Evolutionary conservation across 2,113 vertebrate species (phyloP).

Genomic region (Sceloporus tristichus): DNA sequence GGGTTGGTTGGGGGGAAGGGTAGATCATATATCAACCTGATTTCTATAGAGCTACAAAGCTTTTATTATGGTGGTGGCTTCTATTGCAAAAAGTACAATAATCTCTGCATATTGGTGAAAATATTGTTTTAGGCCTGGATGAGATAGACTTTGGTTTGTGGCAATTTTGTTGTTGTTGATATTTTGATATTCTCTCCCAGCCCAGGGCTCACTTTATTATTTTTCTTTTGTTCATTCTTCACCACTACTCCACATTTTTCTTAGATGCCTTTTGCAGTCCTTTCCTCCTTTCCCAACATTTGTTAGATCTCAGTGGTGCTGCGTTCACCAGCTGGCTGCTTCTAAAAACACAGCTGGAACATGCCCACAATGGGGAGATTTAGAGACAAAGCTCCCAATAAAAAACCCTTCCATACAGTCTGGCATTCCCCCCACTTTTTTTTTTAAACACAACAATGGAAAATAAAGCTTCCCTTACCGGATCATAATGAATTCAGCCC

Average conservation of each 20-base stretch:
- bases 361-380: neutral
- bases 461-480: slow-evolving; percentile 61
- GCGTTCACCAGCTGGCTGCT: neutral
- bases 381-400: slow-evolving; percentile 18
- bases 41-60: slow-evolving; percentile 28
- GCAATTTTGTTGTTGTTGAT: slow-evolving; percentile 46
- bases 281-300: neutral
- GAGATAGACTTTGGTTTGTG: neutral
- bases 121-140: slow-evolving; percentile 47
- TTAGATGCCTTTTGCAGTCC: neutral
- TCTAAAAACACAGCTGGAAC: slow-evolving; percentile 29
- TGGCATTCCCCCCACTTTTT: neutral
- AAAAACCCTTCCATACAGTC: neutral
- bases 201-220: slow-evolving; percentile 55
- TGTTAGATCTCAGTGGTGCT: slow-evolving; percentile 15
- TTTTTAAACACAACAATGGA: accelerated
- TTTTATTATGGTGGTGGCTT: neutral
- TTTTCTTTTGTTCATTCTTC: slow-evolving; percentile 19
- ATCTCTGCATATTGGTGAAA: slow-evolving; percentile 43
- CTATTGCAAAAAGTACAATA: slow-evolving; percentile 32
- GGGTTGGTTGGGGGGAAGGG: neutral
- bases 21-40: slow-evolving; percentile 26
- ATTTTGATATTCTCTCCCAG: slow-evolving; percentile 21
- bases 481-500: slow-evolving; percentile 78
- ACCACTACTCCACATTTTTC: neutral